Conservation (phyloP, 2,888 invertebrate genomes). For the Chorisops tibialis region DNA sequence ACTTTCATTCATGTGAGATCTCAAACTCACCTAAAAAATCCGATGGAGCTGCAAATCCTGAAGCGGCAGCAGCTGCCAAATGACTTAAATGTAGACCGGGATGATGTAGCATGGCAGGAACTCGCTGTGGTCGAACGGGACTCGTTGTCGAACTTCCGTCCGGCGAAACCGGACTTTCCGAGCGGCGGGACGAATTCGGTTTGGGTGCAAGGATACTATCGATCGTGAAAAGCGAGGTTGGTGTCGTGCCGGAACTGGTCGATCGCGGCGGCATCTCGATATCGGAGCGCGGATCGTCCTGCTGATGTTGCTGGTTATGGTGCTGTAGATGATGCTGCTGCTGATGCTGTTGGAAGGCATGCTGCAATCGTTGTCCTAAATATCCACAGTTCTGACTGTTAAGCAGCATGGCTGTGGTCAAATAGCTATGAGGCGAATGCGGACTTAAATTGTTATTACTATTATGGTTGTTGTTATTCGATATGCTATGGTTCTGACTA, state of each 20-base stretch:
- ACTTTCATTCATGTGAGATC: too few relatives aligned
- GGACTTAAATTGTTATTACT: constrained; percentile 37
- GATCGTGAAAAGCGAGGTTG: constrained; percentile 73
- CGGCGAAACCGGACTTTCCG: constrained; percentile 47
- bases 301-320: constrained; percentile 46
- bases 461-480: constrained; percentile 20
- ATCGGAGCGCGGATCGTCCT: constrained; percentile 30
- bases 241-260: constrained; percentile 36
- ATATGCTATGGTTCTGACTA: constrained; percentile 15
- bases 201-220: constrained; percentile 78
- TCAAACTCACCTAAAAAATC: constrained; percentile 73
- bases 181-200: constrained; percentile 38
- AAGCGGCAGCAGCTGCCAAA: constrained; percentile 61
- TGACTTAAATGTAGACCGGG: constrained; percentile 60
- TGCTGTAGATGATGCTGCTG: constrained; percentile 41
- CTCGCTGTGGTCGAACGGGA: constrained; percentile 51
- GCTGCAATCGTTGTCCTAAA: constrained; percentile 49
- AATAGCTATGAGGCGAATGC: constrained; percentile 36
- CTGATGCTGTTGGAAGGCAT: constrained; percentile 45
- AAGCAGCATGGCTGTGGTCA: constrained; percentile 52
- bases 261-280: constrained; percentile 24
- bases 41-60: constrained; percentile 64
- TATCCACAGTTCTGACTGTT: constrained; percentile 51
- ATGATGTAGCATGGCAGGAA: constrained; percentile 54
- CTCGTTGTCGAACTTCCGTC: constrained; percentile 56